A percentile compares a stretch with the other conserved stretches of the same genome.
These are phyloP conservation scores for Adineta ricciae DNA, from an alignment of 2,888 invertebrate genomes.

Conservation along the genomic window DNA sequence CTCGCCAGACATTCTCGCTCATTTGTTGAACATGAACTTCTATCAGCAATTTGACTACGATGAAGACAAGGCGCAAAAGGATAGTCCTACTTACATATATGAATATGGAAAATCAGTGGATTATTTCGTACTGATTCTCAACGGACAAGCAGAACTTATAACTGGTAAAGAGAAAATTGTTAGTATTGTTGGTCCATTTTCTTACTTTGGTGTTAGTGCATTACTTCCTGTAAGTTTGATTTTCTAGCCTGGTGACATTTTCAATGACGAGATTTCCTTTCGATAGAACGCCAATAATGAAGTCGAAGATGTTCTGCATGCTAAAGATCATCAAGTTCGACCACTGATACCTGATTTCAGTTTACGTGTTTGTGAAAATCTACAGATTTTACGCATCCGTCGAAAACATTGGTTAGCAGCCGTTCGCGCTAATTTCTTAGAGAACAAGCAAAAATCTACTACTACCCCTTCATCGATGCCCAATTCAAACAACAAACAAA, in stretches of 20 bases:
- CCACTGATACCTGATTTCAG: conserved; percentile 30
- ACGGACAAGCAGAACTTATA: conserved; percentile 21
- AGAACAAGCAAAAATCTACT: not conserved
- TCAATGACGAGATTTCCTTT: not conserved
- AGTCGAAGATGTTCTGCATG: not conserved
- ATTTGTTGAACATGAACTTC: not conserved
- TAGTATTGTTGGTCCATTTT: conserved; percentile 27
- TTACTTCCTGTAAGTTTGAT: not conserved
- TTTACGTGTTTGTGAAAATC: conserved; percentile 29
- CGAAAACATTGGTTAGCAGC: conserved; percentile 13
- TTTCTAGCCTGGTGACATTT: not conserved
- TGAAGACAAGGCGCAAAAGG: not conserved
- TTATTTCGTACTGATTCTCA: conserved; percentile 28
- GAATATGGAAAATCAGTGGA: conserved; percentile 25
- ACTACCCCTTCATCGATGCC: not conserved
- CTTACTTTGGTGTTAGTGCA: conserved; percentile 31
- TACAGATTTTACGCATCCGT: conserved; percentile 12
- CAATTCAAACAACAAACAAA: not conserved
- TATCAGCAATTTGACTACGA: not conserved
- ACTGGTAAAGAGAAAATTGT: conserved; percentile 22
- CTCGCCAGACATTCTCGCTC: not conserved
- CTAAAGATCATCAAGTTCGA: not conserved
- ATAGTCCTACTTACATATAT: conserved; percentile 24
- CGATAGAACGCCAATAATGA: not conserved
- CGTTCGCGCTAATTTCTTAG: conserved; percentile 2